Evolutionary conservation across 2,888 invertebrate species (phyloP).

Genomic region (Odontocolon sp.): DNA sequence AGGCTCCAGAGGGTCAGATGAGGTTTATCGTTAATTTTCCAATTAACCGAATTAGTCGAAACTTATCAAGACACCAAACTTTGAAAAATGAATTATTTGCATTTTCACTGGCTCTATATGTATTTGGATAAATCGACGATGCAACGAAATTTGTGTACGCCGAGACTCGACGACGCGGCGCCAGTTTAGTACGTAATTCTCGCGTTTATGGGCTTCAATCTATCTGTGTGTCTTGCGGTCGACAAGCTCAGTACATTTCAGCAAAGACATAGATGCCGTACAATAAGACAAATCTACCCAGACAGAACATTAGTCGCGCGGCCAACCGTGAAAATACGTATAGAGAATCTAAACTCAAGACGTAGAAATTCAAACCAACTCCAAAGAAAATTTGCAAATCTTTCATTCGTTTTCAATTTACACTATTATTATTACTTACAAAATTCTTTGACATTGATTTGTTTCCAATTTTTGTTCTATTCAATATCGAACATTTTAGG

Average conservation of each 20-base stretch:
- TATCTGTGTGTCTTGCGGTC: conserved; percentile 15
- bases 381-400: too few relatives aligned
- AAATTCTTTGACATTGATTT: too few relatives aligned
- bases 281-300: conserved; percentile 38
- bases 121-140: not conserved
- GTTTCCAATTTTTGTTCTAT: too few relatives aligned
- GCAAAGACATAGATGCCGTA: conserved; percentile 21
- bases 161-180: conserved; percentile 12
- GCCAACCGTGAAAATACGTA: conserved; percentile 14
- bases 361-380: too few relatives aligned
- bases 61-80: too few relatives aligned
- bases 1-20: too few relatives aligned
- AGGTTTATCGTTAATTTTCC: too few relatives aligned
- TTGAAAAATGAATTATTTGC: not conserved
- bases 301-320: conserved; percentile 49
- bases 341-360: not conserved
- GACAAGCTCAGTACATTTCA: not conserved
- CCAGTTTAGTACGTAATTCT: conserved; percentile 19
- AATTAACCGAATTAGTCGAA: too few relatives aligned
- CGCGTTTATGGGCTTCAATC: conserved; percentile 24
- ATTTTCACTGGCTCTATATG: not conserved
- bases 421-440: too few relatives aligned
- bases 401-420: too few relatives aligned
- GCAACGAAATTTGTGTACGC: not conserved
- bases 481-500: too few relatives aligned